Percentiles rank a stretch among this genome's conserved stretches.
Evolutionary conservation across 2,113 vertebrate genomes (phyloP).

Genomic region (Eulemur macaco): DNA sequence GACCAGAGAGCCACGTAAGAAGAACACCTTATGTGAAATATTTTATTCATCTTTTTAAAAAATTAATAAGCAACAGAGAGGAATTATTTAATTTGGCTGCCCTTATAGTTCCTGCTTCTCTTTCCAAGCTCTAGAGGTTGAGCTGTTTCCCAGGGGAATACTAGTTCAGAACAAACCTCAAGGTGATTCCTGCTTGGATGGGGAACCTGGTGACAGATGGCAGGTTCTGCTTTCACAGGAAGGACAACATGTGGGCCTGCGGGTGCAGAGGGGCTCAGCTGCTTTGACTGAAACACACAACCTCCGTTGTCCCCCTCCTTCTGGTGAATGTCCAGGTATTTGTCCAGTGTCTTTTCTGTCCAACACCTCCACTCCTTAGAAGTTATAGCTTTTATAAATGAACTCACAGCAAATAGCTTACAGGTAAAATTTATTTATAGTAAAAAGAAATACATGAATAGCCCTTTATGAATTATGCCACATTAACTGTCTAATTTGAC

Average conservation of each 20-base stretch:
- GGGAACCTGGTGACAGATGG: not conserved
- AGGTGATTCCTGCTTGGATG: not conserved
- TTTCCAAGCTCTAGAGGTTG: not conserved
- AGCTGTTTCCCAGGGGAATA: not conserved
- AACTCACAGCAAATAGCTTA: not conserved
- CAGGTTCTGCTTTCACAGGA: not conserved
- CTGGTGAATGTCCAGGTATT: not conserved
- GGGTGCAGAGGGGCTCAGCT: too few species aligned
- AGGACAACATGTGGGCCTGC: not conserved
- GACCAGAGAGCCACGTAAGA: conserved; percentile 16
- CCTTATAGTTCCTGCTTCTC: not conserved
- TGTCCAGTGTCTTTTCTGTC: not conserved
- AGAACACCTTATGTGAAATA: not conserved
- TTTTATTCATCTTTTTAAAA: conserved; percentile 39
- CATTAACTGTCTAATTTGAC: not conserved
- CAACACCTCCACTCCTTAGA: not conserved
- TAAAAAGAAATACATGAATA: not conserved
- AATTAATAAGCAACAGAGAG: conserved; percentile 43
- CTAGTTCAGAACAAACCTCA: not conserved
- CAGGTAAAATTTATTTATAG: not conserved
- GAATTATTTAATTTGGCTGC: conserved; percentile 26
- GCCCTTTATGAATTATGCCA: not conserved
- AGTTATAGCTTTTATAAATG: not conserved
- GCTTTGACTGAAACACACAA: not conserved
- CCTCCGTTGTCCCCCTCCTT: not conserved